A percentile compares a stretch with the other conserved stretches of the same genome.
phyloP scores from a whole-genome alignment of 2,888 invertebrate genomes.

The Slavum lentiscoides region DNA sequence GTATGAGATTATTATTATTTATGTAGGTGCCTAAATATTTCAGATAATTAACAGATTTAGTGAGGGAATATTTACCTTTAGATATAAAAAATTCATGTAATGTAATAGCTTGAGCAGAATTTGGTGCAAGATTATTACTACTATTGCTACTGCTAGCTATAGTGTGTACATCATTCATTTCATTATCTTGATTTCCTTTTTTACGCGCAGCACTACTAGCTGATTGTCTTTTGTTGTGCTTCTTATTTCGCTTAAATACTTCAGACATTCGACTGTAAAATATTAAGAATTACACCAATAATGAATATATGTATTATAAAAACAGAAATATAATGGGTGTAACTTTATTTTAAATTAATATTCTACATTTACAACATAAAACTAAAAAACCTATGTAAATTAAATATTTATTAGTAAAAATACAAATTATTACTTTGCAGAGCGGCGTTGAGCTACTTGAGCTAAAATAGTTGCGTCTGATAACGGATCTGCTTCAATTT shows the following conservation, averaged over 20 bases:
- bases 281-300: background rate
- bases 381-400: too few species aligned
- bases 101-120: constrained; percentile 42
- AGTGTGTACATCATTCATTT: constrained; percentile 28
- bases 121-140: constrained; percentile 36
- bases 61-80: constrained; percentile 26
- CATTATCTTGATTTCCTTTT: constrained; percentile 49
- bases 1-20: too few species aligned
- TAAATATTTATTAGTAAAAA: background rate
- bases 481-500: background rate
- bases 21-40: too few species aligned
- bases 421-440: constrained; percentile 25
- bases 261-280: constrained; percentile 45
- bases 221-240: constrained; percentile 46
- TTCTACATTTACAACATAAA: background rate
- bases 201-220: constrained; percentile 36
- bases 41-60: background rate
- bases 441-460: constrained; percentile 41
- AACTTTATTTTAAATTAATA: background rate
- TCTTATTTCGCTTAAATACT: constrained; percentile 48
- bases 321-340: background rate
- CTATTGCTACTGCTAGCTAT: constrained; percentile 28
- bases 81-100: constrained; percentile 50
- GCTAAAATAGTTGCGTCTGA: constrained; percentile 41
- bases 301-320: background rate